A percentile compares a stretch with the other conserved stretches of the same genome.
These are phyloP conservation scores for Otus sunia DNA, from an alignment of 2,113 vertebrate genomes.

Conservation along the genomic window DNA sequence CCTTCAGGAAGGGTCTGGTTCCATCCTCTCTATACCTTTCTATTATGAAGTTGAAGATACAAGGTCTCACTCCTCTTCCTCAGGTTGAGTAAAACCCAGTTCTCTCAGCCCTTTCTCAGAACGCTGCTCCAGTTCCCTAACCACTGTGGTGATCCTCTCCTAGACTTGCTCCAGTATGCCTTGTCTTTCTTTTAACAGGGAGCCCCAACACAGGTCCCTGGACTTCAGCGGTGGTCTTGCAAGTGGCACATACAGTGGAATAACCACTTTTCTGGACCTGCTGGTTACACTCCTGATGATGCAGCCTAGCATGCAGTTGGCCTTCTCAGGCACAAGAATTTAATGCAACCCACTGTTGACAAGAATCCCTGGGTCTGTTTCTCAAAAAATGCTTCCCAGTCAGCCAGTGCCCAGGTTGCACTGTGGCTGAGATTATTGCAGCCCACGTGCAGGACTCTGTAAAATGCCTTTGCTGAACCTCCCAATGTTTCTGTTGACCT, in stretches of 20 bases:
- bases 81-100: not conserved
- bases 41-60: not conserved
- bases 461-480: not conserved
- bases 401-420: not conserved
- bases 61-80: not conserved
- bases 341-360: not conserved
- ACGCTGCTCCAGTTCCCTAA: not conserved
- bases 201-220: not conserved
- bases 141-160: not conserved
- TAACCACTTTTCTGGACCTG: not conserved
- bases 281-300: not conserved
- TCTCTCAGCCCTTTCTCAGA: not conserved
- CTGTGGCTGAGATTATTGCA: not conserved
- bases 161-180: not conserved
- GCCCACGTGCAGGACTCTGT: rapidly evolving
- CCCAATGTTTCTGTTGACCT: not conserved
- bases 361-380: not conserved
- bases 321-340: not conserved
- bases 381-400: not conserved
- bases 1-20: not conserved
- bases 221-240: not conserved
- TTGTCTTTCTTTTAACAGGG: not conserved
- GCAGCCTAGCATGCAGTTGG: rapidly evolving
- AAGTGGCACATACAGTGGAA: not conserved
- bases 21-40: not conserved